Base-by-base conservation (phyloP, 2,113 vertebrate species). In the Brachionichthys hirsutus region DNA sequence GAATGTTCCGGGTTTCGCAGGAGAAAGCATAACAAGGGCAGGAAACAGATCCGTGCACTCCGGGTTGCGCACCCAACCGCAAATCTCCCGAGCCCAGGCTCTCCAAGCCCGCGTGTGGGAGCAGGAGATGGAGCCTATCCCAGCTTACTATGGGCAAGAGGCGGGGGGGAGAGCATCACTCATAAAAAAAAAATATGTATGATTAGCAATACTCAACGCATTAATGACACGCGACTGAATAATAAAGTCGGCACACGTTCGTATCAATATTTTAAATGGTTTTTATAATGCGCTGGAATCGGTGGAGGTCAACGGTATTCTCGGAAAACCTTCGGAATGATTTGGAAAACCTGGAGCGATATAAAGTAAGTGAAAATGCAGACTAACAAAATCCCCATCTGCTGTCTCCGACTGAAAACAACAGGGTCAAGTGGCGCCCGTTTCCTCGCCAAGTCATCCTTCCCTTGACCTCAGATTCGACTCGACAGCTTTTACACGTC, bases 21-120 rank as follows among this genome's bases (percentile, higher is more conserved):
- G 80, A 94, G 93, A 93, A 97, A 95, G 90, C 92, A 94, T 91
- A 95, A 95, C 93, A 94, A 93, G 91, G 89, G 90, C 94, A 95
- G 94, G 94, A 95, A 95, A 93, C 92, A 92, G 91, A 91, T 93
- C 91, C 92, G 91, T 88, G 91, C 83, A 90, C 90, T 90, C 81
- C 75, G 82, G 88, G 84, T 90, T 93, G 90, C 84, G 90, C 85
- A 75, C 86, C 86, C 43, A 70, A 88, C 92, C 82, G 62, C 24
- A 45, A 81, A 89, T 89, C 87, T 83, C 77, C 42, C 61, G 83
- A 78, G 2, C 52, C 62, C 59, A 12, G 56, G 64, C 52, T 38
- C 88, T 90, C 60, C 65, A 86, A 86, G 81, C 81, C 84, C 90
- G 90, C 89, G 89, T 85, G 86, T 92, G 91, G 56, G 82, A 85